Percentiles rank a stretch among this genome's conserved stretches.
phyloP scores from a whole-genome alignment of 1,140 invertebrate species.

The Drosophila persimilis region DNA sequence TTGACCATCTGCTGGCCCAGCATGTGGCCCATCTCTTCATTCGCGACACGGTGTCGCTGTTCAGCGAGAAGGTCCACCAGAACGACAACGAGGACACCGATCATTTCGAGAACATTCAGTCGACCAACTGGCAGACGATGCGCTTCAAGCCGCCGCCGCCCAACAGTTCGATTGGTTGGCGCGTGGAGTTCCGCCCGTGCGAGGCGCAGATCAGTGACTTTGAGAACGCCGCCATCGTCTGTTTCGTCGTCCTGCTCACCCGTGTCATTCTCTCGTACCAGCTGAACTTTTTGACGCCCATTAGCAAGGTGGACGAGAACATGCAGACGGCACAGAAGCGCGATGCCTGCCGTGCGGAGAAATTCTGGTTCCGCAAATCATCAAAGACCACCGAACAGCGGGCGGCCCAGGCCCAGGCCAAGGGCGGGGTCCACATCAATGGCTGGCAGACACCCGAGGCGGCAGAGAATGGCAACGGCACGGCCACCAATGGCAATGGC shows the following conservation, averaged over 20 bases:
- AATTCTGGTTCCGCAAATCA: slow-evolving; percentile 96
- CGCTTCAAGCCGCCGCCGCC: slow-evolving; percentile 98
- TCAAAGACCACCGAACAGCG: slow-evolving; percentile 71
- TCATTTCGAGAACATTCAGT: slow-evolving; percentile 99
- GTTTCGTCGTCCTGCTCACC: slow-evolving; percentile 98
- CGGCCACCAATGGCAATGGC: slow-evolving; percentile 24
- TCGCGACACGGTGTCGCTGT: slow-evolving; percentile 97
- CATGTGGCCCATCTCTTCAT: slow-evolving; percentile 99
- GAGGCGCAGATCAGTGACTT: slow-evolving; percentile 99
- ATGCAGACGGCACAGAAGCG: slow-evolving; percentile 96
- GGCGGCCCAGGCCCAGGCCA: slow-evolving; percentile 39
- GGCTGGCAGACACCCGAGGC: slow-evolving; percentile 23
- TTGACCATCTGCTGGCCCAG: slow-evolving; percentile 95
- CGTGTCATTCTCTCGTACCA: slow-evolving; percentile 98
- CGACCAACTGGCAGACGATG: slow-evolving; percentile 99
- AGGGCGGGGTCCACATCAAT: slow-evolving; percentile 36
- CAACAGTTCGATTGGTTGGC: slow-evolving; percentile 98
- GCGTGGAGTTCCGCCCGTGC: slow-evolving; percentile 99
- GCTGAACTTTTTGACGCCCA: slow-evolving; percentile 98
- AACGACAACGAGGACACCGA: slow-evolving; percentile 97
- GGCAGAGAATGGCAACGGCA: slow-evolving; percentile 14
- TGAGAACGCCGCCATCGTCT: slow-evolving; percentile 99
- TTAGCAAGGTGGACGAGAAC: slow-evolving; percentile 99
- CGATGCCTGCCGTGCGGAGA: slow-evolving; percentile 91
- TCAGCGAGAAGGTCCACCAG: slow-evolving; percentile 97